Percentiles rank a stretch among this genome's conserved stretches.
phyloP scores from a whole-genome alignment of 2,113 vertebrate species.

The Ceyx margarethae region DNA sequence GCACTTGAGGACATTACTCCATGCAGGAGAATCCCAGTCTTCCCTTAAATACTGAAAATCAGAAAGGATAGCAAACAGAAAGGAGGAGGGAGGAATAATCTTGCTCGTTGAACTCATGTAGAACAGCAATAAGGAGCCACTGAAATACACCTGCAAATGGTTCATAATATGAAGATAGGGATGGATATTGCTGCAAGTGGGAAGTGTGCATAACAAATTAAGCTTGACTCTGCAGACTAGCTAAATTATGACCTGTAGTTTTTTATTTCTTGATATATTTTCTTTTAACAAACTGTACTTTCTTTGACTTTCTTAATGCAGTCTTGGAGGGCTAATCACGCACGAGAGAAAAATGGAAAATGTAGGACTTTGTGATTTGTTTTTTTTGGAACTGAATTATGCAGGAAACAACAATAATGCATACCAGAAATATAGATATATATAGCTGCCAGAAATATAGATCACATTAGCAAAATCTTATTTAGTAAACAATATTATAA shows the following conservation, averaged over 20 bases:
- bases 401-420: background rate
- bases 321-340: background rate
- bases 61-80: background rate
- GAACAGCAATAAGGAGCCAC: background rate
- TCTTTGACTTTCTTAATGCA: background rate
- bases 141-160: background rate
- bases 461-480: background rate
- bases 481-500: background rate
- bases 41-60: background rate
- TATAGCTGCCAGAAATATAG: background rate
- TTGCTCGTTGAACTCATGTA: background rate
- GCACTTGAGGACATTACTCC: background rate
- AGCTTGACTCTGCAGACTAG: background rate
- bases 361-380: background rate
- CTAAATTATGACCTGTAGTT: background rate
- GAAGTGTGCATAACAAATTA: background rate
- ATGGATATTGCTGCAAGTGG: background rate
- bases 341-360: background rate
- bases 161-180: background rate
- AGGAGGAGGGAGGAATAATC: accelerated
- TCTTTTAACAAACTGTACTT: background rate
- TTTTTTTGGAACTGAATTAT: background rate
- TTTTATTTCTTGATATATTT: background rate
- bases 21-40: background rate
- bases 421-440: background rate